These are phyloP conservation scores for Erpetoichthys calabaricus DNA, from an alignment of 2,797 vertebrate species.

Conservation along the genomic window DNA sequence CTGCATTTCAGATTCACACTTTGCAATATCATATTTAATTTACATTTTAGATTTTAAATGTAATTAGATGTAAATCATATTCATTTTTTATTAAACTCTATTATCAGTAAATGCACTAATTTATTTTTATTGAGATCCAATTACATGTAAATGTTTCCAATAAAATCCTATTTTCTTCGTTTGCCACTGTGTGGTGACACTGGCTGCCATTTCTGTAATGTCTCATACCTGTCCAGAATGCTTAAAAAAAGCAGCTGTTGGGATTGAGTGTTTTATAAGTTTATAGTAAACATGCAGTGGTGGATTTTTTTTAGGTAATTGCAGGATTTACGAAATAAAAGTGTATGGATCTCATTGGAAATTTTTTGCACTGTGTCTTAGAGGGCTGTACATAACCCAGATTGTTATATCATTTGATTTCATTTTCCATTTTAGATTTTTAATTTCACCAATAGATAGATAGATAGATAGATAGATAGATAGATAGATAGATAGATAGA, in stretches of 20 bases:
- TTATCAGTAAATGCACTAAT: conserved; percentile 5
- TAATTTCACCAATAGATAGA: no score
- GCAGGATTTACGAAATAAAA: no score
- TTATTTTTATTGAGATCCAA: conserved; percentile 6
- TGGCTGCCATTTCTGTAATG: neutral
- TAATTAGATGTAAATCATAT: conserved; percentile 35
- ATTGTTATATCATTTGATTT: no score
- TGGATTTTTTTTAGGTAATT: no score
- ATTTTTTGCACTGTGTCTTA: no score
- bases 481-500: no score
- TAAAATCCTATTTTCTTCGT: neutral
- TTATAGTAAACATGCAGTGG: no score
- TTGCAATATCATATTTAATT: conserved; percentile 61
- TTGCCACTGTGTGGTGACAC: conserved; percentile 1
- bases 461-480: no score
- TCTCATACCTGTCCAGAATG: neutral
- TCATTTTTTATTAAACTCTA: conserved; percentile 3
- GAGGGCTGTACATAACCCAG: no score
- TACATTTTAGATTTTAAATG: conserved; percentile 57
- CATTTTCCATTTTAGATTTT: no score
- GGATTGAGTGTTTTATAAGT: neutral
- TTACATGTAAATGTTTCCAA: neutral
- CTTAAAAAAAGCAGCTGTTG: neutral
- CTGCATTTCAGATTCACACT: neutral
- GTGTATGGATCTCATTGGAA: no score